A percentile compares a stretch with the other conserved stretches of the same genome.
phyloP scores from a whole-genome alignment of 2,888 invertebrate genomes.

The Steinernema scapterisci region DNA sequence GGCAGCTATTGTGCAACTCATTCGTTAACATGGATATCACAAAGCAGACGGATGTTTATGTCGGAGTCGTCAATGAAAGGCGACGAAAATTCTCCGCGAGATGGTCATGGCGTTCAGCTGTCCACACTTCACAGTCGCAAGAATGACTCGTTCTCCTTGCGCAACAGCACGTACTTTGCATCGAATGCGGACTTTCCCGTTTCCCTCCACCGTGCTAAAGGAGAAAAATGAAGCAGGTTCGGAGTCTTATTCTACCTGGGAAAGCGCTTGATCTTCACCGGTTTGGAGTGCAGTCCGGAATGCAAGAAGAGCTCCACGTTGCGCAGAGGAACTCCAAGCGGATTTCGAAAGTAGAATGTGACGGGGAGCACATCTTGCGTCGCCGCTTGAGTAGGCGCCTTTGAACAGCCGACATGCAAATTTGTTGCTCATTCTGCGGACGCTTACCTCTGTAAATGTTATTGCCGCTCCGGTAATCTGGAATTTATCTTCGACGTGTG shows the following conservation, averaged over 20 bases:
- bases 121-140: conserved; percentile 1
- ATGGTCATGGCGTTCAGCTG: conserved; percentile 19
- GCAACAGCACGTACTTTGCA: conserved; percentile 27
- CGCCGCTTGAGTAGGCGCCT: background rate
- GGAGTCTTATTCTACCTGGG: background rate
- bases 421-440: background rate
- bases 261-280: conserved; percentile 8
- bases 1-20: background rate
- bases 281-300: background rate
- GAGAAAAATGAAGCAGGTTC: background rate
- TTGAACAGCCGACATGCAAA: conserved; percentile 8
- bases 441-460: background rate
- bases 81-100: background rate
- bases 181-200: conserved; percentile 28
- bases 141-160: conserved; percentile 14
- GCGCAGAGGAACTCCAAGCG: background rate
- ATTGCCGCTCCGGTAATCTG: conserved; percentile 33
- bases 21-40: background rate
- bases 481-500: conserved; percentile 34
- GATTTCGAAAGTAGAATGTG: conserved; percentile 5
- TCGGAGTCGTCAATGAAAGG: background rate
- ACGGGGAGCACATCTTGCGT: background rate
- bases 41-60: conserved; percentile 19
- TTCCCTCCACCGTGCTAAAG: background rate
- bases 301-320: conserved; percentile 5